Evolutionary conservation across 2,888 invertebrate genomes (phyloP).

Genomic region (Ophion obscuratus): DNA sequence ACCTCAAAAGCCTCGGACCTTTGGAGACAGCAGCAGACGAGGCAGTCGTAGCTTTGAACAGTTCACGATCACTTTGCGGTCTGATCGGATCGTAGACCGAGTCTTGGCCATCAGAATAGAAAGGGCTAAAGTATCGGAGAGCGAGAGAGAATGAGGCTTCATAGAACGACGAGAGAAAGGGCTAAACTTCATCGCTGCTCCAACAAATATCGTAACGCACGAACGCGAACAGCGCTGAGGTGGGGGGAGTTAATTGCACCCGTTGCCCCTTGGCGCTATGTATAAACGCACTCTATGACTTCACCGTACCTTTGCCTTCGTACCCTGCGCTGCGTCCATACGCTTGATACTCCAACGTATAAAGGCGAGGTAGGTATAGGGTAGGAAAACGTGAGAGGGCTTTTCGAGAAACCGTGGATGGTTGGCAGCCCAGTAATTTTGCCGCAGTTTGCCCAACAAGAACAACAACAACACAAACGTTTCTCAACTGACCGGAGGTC

Average conservation of each 20-base stretch:
- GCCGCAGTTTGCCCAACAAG: slow-evolving; percentile 80
- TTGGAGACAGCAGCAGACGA: slow-evolving; percentile 50
- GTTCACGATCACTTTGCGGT: slow-evolving; percentile 81
- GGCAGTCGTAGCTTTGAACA: slow-evolving; percentile 43
- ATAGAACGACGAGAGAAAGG: slow-evolving; percentile 64
- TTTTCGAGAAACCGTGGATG: slow-evolving; percentile 62
- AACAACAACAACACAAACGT: slow-evolving; percentile 77
- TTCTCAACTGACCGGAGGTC: slow-evolving; percentile 63
- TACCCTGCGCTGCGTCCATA: slow-evolving; percentile 18
- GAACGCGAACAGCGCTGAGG: slow-evolving; percentile 66
- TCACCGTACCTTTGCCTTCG: slow-evolving; percentile 43
- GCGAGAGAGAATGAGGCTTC: slow-evolving; percentile 62
- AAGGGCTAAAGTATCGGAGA: slow-evolving; percentile 68
- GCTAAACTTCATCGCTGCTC: slow-evolving; percentile 75
- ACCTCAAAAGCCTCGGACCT: slow-evolving; percentile 50
- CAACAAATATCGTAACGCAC: slow-evolving; percentile 82
- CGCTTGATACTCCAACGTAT: slow-evolving; percentile 44
- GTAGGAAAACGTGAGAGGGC: slow-evolving; percentile 49
- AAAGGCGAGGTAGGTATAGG: not conserved
- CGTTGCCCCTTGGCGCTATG: slow-evolving; percentile 38
- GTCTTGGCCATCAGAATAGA: slow-evolving; percentile 81
- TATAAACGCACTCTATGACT: slow-evolving; percentile 54
- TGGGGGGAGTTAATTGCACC: slow-evolving; percentile 43
- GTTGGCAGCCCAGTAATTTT: slow-evolving; percentile 78
- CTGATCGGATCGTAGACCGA: slow-evolving; percentile 74